Evolutionary conservation across 2,888 invertebrate genomes (phyloP).

Genomic region (Ennomos erosarius): DNA sequence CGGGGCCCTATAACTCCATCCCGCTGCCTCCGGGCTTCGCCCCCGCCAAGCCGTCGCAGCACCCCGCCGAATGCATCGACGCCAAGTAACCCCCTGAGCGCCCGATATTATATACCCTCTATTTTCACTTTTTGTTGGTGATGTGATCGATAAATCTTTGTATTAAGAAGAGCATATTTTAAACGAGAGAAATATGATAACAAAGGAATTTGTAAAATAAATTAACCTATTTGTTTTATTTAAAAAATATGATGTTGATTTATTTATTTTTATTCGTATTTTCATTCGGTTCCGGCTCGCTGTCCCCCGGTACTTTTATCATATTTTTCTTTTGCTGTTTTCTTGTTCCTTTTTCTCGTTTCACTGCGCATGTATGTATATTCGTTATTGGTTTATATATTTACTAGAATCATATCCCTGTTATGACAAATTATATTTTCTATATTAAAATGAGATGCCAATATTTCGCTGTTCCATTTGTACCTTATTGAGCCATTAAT

Average conservation of each 20-base stretch:
- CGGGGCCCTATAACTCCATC: slow-evolving; percentile 55
- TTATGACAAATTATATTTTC: slow-evolving; percentile 79
- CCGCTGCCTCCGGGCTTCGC: slow-evolving; percentile 81
- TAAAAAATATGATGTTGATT: slow-evolving; percentile 61
- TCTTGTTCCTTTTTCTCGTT: slow-evolving; percentile 52
- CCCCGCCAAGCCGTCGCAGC: slow-evolving; percentile 68
- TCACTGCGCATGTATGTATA: slow-evolving; percentile 64
- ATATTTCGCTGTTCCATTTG: slow-evolving; percentile 75
- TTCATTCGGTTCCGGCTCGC: slow-evolving; percentile 48
- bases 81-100: slow-evolving; percentile 67
- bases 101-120: slow-evolving; percentile 10
- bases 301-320: slow-evolving; percentile 57
- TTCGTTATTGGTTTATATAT: slow-evolving; percentile 70
- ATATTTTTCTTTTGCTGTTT: slow-evolving; percentile 63
- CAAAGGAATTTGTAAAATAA: slow-evolving; percentile 85
- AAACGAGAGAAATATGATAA: slow-evolving; percentile 85
- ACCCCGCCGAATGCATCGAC: slow-evolving; percentile 81
- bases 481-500: slow-evolving; percentile 75
- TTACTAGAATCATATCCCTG: slow-evolving; percentile 73
- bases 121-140: slow-evolving; percentile 67
- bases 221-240: slow-evolving; percentile 85
- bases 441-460: slow-evolving; percentile 79
- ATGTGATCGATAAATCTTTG: slow-evolving; percentile 84
- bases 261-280: slow-evolving; percentile 52
- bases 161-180: slow-evolving; percentile 83